phyloP scores from a whole-genome alignment of 2,797 vertebrate genomes.

The Euphonia xanthogaster region DNA sequence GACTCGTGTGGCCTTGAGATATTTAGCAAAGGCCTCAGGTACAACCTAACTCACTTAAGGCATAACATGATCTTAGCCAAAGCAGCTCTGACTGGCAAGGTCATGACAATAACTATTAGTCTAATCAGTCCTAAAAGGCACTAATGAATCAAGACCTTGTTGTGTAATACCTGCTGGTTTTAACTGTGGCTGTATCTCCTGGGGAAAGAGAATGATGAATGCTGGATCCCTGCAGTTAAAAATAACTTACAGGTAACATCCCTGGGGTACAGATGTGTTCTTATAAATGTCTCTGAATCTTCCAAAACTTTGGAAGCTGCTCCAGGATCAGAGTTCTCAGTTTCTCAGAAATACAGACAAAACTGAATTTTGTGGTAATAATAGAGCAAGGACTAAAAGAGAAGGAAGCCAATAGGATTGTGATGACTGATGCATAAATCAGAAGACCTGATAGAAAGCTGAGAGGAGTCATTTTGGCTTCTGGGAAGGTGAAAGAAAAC shows the following conservation, averaged over 20 bases:
- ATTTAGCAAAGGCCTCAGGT: background rate
- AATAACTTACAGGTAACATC: background rate
- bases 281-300: background rate
- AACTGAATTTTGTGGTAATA: background rate
- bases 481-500: background rate
- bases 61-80: background rate
- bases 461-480: background rate
- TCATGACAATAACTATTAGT: background rate
- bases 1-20: background rate
- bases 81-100: background rate
- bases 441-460: background rate
- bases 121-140: background rate
- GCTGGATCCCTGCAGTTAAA: background rate
- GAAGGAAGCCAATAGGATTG: background rate
- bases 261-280: background rate
- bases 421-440: background rate
- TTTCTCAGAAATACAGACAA: background rate
- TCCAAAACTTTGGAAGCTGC: background rate
- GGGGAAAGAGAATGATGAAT: background rate
- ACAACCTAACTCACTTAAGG: background rate
- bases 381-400: background rate
- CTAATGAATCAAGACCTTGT: background rate
- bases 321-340: background rate
- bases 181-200: background rate
- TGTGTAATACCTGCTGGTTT: background rate